Evolutionary conservation across 2,113 vertebrate genomes (phyloP).

Genomic region (Reinhardtius hippoglossoides): DNA sequence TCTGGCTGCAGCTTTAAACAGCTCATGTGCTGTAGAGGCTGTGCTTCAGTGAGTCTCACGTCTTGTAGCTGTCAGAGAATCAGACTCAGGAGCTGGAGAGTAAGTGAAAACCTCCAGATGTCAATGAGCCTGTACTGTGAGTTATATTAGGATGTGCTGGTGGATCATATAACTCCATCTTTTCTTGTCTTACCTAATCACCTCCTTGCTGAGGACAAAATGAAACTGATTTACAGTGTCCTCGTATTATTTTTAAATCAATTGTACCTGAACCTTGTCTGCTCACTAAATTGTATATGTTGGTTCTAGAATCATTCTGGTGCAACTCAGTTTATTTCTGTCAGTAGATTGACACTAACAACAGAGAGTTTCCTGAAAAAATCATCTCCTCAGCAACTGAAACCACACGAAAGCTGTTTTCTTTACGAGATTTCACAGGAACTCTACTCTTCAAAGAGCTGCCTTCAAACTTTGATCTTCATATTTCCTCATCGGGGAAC

Average conservation of each 20-base stretch:
- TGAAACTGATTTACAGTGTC: background rate
- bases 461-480: slow-evolving; percentile 26
- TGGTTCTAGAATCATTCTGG: background rate
- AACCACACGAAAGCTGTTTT: background rate
- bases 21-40: slow-evolving; percentile 15
- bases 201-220: background rate
- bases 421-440: background rate
- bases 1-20: slow-evolving; percentile 19
- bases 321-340: background rate
- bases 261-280: background rate
- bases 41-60: slow-evolving; percentile 38
- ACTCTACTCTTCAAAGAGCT: slow-evolving; percentile 12
- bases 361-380: background rate
- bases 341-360: background rate
- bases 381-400: background rate
- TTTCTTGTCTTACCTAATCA: background rate
- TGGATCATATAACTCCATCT: background rate
- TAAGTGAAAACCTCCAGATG: background rate
- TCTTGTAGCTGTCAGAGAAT: slow-evolving; percentile 23
- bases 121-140: background rate
- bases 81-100: slow-evolving; percentile 6
- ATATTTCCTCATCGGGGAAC: slow-evolving; percentile 16
- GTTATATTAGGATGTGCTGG: background rate
- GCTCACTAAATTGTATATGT: background rate
- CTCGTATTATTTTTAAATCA: background rate